Conservation (phyloP, 1,140 invertebrate genomes). For the Ephestia elutella region DNA sequence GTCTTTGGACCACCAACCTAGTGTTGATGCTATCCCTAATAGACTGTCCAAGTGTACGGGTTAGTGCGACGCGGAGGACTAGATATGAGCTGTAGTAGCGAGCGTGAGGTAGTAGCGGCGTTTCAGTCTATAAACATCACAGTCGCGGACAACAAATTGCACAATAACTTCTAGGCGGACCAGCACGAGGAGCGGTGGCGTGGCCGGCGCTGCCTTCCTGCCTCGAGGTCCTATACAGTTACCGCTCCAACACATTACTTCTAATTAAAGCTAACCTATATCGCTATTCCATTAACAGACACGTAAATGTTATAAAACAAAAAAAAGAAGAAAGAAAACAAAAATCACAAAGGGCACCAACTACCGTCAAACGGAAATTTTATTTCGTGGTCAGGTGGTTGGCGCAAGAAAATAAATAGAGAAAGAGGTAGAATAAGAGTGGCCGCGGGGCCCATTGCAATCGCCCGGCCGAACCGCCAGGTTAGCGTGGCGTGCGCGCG, state of each 20-base stretch:
- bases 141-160: slow-evolving; percentile 72
- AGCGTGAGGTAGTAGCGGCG: slow-evolving; percentile 72
- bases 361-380: slow-evolving; percentile 64
- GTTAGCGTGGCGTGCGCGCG: slow-evolving; percentile 58
- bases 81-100: slow-evolving; percentile 64
- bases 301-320: slow-evolving; percentile 69
- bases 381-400: slow-evolving; percentile 53
- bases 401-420: slow-evolving; percentile 68
- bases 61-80: slow-evolving; percentile 57
- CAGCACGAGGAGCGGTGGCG: slow-evolving; percentile 37
- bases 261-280: slow-evolving; percentile 69
- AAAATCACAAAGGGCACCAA: slow-evolving; percentile 63
- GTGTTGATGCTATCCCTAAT: slow-evolving; percentile 3
- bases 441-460: slow-evolving; percentile 72
- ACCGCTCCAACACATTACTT: slow-evolving; percentile 51
- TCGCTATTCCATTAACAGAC: slow-evolving; percentile 62
- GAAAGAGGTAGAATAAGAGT: slow-evolving; percentile 65
- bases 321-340: slow-evolving; percentile 67
- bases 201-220: slow-evolving; percentile 38
- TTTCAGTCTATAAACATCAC: slow-evolving; percentile 74
- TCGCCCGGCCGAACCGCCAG: slow-evolving; percentile 70
- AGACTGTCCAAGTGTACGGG: slow-evolving; percentile 28
- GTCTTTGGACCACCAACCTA: neutral
- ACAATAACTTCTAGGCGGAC: slow-evolving; percentile 63
- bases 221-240: slow-evolving; percentile 45